phyloP scores from a whole-genome alignment of 2,797 vertebrate genomes.

The Tragopan temminckii region DNA sequence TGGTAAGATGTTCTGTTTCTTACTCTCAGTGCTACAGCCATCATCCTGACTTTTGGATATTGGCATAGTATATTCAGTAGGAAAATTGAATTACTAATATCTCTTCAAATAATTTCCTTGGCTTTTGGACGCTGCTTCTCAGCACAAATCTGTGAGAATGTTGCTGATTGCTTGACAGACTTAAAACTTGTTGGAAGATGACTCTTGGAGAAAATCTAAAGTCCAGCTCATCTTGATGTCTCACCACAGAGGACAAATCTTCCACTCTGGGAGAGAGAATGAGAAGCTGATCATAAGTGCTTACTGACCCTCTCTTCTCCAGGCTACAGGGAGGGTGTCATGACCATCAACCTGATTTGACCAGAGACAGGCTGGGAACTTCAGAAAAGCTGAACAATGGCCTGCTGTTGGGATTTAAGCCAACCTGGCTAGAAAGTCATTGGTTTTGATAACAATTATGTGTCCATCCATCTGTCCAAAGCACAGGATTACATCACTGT shows the following conservation, averaged over 20 bases:
- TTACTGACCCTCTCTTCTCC: neutral
- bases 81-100: neutral
- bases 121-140: neutral
- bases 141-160: neutral
- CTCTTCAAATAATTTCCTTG: neutral
- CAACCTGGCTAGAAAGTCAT: neutral
- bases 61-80: neutral
- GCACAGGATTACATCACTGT: neutral
- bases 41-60: neutral
- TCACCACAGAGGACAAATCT: neutral
- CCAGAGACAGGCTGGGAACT: rapidly evolving
- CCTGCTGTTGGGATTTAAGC: neutral
- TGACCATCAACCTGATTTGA: neutral
- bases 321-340: neutral
- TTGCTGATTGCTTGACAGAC: neutral
- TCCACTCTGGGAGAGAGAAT: neutral
- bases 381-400: neutral
- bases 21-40: neutral
- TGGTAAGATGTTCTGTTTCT: slow-evolving; percentile 54
- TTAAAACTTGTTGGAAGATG: neutral
- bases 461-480: neutral
- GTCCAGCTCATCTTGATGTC: neutral
- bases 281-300: neutral
- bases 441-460: neutral
- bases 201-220: neutral